A percentile compares a stretch with the other conserved stretches of the same genome.
phyloP scores from a whole-genome alignment of 2,113 vertebrate genomes.

The Nanger granti region DNA sequence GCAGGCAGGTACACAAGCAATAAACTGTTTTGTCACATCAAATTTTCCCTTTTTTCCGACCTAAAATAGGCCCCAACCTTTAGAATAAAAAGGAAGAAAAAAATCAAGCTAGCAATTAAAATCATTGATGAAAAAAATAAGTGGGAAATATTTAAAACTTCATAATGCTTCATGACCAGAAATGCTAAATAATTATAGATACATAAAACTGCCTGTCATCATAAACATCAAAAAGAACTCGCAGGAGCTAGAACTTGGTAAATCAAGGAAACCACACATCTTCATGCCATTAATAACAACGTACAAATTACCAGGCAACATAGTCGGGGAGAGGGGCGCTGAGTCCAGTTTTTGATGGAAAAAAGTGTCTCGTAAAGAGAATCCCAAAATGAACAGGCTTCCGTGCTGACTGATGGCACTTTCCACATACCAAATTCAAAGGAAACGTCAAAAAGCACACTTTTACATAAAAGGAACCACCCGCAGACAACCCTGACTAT shows the following conservation, averaged over 20 bases:
- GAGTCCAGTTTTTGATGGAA: background rate
- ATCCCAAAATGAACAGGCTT: background rate
- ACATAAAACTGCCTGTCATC: background rate
- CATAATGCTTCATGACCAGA: background rate
- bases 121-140: background rate
- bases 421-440: background rate
- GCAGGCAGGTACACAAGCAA: slow-evolving; percentile 24
- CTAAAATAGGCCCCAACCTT: slow-evolving; percentile 21
- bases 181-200: background rate
- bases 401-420: background rate
- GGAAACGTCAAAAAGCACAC: background rate
- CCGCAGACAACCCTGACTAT: background rate
- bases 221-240: background rate
- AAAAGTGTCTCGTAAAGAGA: background rate
- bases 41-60: slow-evolving; percentile 21
- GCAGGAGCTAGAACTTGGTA: background rate
- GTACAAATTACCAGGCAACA: background rate
- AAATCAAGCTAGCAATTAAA: slow-evolving; percentile 22
- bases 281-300: background rate
- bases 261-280: slow-evolving; percentile 5
- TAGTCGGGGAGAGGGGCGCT: rapidly evolving
- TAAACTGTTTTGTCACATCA: background rate
- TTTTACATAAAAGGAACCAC: background rate
- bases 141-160: background rate
- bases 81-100: background rate